These are phyloP conservation scores for Talpa occidentalis DNA, from an alignment of 2,113 vertebrate genomes.

Conservation along the genomic window DNA sequence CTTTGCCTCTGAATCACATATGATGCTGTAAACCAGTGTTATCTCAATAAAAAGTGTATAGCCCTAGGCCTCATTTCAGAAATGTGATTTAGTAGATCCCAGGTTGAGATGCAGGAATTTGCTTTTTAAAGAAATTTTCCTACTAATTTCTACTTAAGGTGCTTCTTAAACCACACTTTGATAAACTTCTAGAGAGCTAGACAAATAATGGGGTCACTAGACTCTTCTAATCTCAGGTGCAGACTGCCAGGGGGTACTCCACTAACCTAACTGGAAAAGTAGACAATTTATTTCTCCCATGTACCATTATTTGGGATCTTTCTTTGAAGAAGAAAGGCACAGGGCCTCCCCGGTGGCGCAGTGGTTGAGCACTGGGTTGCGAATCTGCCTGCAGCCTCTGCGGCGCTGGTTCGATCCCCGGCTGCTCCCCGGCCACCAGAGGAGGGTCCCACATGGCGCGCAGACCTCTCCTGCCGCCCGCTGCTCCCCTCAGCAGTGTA, in stretches of 20 bases:
- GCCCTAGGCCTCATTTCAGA: neutral
- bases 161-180: neutral
- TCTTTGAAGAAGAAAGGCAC: conserved; percentile 23
- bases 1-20: too few species aligned
- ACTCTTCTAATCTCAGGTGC: neutral
- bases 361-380: too few species aligned
- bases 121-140: neutral
- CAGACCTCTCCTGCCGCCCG: too few species aligned
- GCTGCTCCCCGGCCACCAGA: too few species aligned
- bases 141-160: neutral
- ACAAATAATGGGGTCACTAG: neutral
- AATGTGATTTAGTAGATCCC: neutral
- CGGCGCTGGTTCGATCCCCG: too few species aligned
- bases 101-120: neutral
- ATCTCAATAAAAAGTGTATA: neutral
- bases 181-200: neutral
- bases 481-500: too few species aligned
- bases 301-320: neutral
- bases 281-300: neutral
- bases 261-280: neutral
- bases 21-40: too few species aligned
- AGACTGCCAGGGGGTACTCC: neutral
- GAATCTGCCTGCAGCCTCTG: too few species aligned
- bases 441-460: too few species aligned
- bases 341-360: too few species aligned